Percentiles rank a stretch among this genome's conserved stretches.
Evolutionary conservation across 1,140 invertebrate genomes (phyloP).

Genomic region (Zaprionus ghesquierei): DNA sequence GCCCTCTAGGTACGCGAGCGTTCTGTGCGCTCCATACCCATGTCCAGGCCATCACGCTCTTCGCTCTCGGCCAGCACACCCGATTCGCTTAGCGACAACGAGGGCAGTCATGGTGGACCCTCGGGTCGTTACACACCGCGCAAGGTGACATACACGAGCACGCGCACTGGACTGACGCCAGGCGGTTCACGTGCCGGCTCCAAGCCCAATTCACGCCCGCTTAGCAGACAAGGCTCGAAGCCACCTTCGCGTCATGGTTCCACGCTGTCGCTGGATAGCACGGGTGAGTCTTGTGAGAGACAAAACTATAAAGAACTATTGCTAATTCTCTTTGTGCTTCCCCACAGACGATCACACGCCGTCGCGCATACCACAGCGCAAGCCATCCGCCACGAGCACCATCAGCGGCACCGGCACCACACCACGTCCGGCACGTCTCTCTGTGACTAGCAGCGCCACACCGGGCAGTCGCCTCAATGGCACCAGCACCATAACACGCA

Average conservation of each 20-base stretch:
- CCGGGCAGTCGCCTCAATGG: conserved; percentile 83
- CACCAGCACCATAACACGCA: conserved; percentile 85
- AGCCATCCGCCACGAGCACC: conserved; percentile 85
- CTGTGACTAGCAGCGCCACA: conserved; percentile 80
- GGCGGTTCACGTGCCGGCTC: conserved; percentile 88
- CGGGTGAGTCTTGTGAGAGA: conserved; percentile 85
- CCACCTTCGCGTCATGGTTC: conserved; percentile 96
- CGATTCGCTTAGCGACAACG: conserved; percentile 93
- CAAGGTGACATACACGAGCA: conserved; percentile 85
- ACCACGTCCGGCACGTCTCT: conserved; percentile 84
- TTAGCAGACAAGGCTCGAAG: conserved; percentile 92
- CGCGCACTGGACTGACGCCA: conserved; percentile 84
- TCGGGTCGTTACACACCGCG: conserved; percentile 84
- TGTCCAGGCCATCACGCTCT: conserved; percentile 88
- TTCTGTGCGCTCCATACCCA: conserved; percentile 92
- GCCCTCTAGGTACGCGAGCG: conserved; percentile 91
- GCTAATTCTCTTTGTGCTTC: not conserved
- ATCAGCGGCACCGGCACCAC: conserved; percentile 82
- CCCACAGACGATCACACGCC: conserved; percentile 88
- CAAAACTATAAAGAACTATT: not conserved
- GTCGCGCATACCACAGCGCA: conserved; percentile 88
- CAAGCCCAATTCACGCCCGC: conserved; percentile 90
- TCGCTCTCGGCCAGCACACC: conserved; percentile 91
- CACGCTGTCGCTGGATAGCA: conserved; percentile 94
- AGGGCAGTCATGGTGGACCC: conserved; percentile 87